These are phyloP conservation scores for Endomychus coccineus DNA, from an alignment of 2,888 invertebrate species.

Conservation along the genomic window DNA sequence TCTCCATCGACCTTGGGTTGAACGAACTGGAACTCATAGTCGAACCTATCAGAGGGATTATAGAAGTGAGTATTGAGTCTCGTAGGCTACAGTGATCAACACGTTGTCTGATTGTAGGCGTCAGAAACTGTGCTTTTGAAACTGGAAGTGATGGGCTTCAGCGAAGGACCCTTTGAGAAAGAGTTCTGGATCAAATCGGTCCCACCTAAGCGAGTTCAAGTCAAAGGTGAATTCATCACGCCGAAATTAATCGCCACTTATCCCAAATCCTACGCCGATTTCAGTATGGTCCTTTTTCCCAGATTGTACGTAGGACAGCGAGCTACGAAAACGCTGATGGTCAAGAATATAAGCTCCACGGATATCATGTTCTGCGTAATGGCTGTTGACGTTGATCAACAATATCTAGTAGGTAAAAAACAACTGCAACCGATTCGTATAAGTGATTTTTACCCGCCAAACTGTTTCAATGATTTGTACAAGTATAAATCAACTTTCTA, in stretches of 20 bases:
- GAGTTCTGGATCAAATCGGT: slow-evolving; percentile 46
- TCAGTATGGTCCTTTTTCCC: slow-evolving; percentile 43
- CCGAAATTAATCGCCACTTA: slow-evolving; percentile 39
- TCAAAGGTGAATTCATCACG: slow-evolving; percentile 34
- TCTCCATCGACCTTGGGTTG: slow-evolving; percentile 41
- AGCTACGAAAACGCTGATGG: slow-evolving; percentile 36
- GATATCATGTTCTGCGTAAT: slow-evolving; percentile 40
- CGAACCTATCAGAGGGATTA: slow-evolving; percentile 39
- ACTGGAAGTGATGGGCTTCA: slow-evolving; percentile 38
- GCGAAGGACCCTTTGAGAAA: slow-evolving; percentile 35
- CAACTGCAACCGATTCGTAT: too few species aligned
- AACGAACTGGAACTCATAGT: slow-evolving; percentile 40
- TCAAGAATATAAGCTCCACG: slow-evolving; percentile 42
- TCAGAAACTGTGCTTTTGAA: slow-evolving; percentile 26
- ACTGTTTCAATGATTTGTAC: too few species aligned
- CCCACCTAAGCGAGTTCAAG: slow-evolving; percentile 32
- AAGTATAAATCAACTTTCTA: too few species aligned
- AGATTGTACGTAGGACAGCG: slow-evolving; percentile 38
- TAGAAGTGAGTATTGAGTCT: slow-evolving; percentile 26
- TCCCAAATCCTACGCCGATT: slow-evolving; percentile 37
- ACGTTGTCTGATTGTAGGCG: slow-evolving; percentile 20
- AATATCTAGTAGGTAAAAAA: too few species aligned
- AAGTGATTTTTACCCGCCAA: too few species aligned
- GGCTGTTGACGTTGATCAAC: too few species aligned
- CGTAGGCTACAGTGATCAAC: neutral